These are phyloP conservation scores for Haliclystus octoradiatus DNA, from an alignment of 30 jellyfish, hydroid and myxozoan species.

Conservation along the genomic window DNA sequence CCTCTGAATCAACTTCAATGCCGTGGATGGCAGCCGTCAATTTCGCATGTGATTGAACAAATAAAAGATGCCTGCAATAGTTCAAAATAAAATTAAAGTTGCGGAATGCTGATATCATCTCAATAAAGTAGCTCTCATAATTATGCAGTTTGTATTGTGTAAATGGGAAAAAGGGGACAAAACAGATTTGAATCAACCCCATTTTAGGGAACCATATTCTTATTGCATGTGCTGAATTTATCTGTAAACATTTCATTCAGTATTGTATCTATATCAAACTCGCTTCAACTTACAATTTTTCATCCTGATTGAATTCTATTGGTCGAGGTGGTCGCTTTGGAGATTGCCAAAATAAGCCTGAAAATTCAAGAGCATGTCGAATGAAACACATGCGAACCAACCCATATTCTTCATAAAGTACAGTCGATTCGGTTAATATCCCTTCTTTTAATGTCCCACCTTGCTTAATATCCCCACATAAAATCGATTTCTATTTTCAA, in stretches of 20 bases:
- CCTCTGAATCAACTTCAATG: conserved; percentile 31
- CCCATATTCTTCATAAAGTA: background rate
- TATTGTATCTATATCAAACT: conserved; percentile 31
- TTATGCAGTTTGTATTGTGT: too few relatives aligned
- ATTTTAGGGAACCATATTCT: background rate
- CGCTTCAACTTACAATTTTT: conserved; percentile 37
- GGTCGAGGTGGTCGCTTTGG: conserved; percentile 92
- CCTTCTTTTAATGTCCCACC: too few relatives aligned
- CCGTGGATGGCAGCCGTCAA: conserved; percentile 62
- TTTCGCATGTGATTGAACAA: conserved; percentile 51
- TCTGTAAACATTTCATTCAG: conserved; percentile 32
- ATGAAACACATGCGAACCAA: background rate
- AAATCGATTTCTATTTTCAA: too few relatives aligned
- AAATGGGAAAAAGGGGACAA: too few relatives aligned
- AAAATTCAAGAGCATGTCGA: background rate
- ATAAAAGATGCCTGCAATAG: conserved; percentile 38
- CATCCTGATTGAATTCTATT: conserved; percentile 27
- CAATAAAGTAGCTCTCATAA: too few relatives aligned
- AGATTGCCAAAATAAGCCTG: conserved; percentile 89
- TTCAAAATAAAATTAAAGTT: background rate
- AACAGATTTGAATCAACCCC: too few relatives aligned
- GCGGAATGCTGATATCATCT: background rate
- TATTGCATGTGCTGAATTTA: background rate
- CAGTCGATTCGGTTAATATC: too few relatives aligned
- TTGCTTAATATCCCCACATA: too few relatives aligned